These are phyloP conservation scores for Morpho deidamia DNA, from an alignment of 2,888 invertebrate genomes.

Conservation along the genomic window DNA sequence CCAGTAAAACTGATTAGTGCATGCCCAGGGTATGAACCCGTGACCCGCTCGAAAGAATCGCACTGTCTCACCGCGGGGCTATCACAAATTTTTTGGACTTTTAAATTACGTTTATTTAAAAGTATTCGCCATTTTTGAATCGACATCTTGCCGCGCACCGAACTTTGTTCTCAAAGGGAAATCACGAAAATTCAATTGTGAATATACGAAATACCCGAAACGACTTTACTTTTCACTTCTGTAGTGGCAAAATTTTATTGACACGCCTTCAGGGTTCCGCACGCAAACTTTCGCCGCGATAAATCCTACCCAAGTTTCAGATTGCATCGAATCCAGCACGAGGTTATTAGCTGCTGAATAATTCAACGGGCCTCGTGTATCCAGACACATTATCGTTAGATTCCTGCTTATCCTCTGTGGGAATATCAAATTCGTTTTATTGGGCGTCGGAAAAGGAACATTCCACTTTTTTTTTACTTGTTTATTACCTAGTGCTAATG, in stretches of 20 bases:
- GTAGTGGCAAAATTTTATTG: slow-evolving; percentile 15
- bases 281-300: slow-evolving; percentile 24
- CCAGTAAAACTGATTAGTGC: too few relatives aligned
- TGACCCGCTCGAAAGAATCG: too few relatives aligned
- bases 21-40: too few relatives aligned
- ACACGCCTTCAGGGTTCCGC: slow-evolving; percentile 16
- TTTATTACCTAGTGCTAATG: too few relatives aligned
- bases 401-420: slow-evolving; percentile 3
- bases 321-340: slow-evolving; percentile 25
- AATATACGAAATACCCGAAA: slow-evolving; percentile 3
- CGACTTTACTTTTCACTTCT: slow-evolving; percentile 4
- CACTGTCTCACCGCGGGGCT: too few relatives aligned
- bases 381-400: slow-evolving; percentile 6
- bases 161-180: not conserved
- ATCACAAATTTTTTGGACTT: too few relatives aligned
- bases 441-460: not conserved
- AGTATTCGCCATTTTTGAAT: too few relatives aligned
- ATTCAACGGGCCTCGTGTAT: slow-evolving; percentile 26
- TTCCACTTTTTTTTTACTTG: not conserved
- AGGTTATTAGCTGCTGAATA: slow-evolving; percentile 32
- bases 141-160: not conserved
- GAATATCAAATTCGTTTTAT: not conserved
- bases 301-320: slow-evolving; percentile 33
- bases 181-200: not conserved
- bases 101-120: too few relatives aligned